These are phyloP conservation scores for Sebastes dallii DNA, from an alignment of 2,797 vertebrate species.

Conservation along the genomic window DNA sequence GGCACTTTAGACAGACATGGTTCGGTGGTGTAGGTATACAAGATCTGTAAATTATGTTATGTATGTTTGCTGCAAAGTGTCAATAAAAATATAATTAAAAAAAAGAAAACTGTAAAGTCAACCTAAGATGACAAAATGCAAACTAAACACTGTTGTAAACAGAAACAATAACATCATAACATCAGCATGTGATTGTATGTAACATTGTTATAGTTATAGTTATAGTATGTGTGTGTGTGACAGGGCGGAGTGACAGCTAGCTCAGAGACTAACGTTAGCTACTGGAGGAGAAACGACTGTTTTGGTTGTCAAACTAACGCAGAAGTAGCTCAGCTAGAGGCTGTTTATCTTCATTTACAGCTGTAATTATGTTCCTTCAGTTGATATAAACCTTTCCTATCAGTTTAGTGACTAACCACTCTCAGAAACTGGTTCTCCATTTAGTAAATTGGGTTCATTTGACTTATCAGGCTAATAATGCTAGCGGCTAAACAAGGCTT, in stretches of 20 bases:
- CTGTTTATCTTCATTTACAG: background rate
- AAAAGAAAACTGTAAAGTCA: too few relatives aligned
- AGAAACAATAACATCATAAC: too few relatives aligned
- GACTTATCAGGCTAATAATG: conserved; percentile 45
- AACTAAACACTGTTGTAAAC: too few relatives aligned
- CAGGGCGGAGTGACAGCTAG: conserved; percentile 15
- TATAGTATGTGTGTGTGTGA: background rate
- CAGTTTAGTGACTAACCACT: background rate
- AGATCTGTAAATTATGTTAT: too few relatives aligned
- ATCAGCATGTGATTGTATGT: too few relatives aligned
- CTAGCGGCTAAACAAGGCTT: conserved; percentile 56
- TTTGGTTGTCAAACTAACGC: conserved; percentile 20
- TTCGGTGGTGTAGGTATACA: too few relatives aligned
- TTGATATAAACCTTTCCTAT: background rate
- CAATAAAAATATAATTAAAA: too few relatives aligned
- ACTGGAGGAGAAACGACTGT: background rate
- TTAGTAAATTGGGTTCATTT: background rate
- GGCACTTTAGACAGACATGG: too few relatives aligned
- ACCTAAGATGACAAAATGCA: too few relatives aligned
- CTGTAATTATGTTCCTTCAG: background rate
- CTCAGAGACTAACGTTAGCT: background rate
- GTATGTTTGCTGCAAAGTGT: too few relatives aligned
- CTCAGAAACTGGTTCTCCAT: background rate
- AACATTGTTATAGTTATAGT: too few relatives aligned
- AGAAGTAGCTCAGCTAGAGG: background rate